Evolutionary conservation across 2,113 vertebrate genomes (phyloP), one percentile per base, ranked within the genome.

Genomic region (Columbina picui): DNA sequence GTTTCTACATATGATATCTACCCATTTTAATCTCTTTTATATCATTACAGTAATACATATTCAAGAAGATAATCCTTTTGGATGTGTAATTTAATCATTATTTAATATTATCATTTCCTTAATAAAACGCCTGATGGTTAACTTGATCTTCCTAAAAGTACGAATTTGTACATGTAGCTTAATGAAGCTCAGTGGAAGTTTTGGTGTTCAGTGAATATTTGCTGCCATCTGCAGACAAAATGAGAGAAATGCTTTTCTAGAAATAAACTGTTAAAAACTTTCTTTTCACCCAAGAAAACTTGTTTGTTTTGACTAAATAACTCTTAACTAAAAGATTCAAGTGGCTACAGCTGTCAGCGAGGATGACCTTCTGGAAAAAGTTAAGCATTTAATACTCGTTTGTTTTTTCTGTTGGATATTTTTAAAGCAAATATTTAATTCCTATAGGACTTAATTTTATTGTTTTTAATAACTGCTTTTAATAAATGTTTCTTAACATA

Each of bases 141-240:
- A 34, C 19, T 82, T 70, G 7, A 43, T 50, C 8, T 71, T 23
- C 19, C 9, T 12, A 21, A 12, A 67, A n/a, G 7, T 34, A 26
- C 26, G 9, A 15, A 29, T 2, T 7, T 41, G 13, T 50, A 45
- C 7, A 12, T 6, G 6, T 6, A 14, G 22, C 29, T 41, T 19
- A 76, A 76, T 18, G 4, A n/a, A 38, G 15, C 11, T 36, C 41
- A 14, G 0, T 53, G 18, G 19, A 32, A 69, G 2, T 12, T 43
- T 8, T 47, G 2, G 4, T 64, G 8, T 80, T 92, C 39, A 39
- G n/a, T 94, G 57, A 90, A 49, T 71, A 86, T 87, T 84, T 95
- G 78, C 90, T 97, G 96, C 96, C 96, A 96, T 92, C 97, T 97
- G 74, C 80, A 70, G 96, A 26, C 55, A 57, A 45, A 68, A 47